These are phyloP conservation scores for Callorhinus ursinus DNA, from an alignment of 2,113 vertebrate species.

Conservation along the genomic window DNA sequence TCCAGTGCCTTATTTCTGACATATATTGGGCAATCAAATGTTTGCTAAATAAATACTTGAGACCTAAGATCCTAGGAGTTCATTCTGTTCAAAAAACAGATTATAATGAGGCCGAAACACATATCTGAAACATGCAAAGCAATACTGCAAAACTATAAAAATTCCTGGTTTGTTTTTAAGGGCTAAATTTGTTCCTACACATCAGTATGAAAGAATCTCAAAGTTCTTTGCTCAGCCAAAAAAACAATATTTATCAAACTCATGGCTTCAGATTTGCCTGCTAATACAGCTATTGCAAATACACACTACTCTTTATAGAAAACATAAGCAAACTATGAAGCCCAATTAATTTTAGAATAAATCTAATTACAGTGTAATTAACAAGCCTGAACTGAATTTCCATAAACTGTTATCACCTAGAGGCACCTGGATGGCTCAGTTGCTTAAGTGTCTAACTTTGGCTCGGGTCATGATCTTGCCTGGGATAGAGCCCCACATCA, in stretches of 20 bases:
- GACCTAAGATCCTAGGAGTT: constrained; percentile 41
- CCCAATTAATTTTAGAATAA: constrained; percentile 27
- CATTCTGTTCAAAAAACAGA: constrained; percentile 52
- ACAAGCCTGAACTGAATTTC: not conserved
- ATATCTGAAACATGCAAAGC: constrained; percentile 61
- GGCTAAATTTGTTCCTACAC: constrained; percentile 71
- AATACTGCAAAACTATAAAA: constrained; percentile 46
- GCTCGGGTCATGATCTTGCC: not conserved
- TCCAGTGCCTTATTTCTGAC: not conserved
- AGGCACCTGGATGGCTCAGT: not conserved
- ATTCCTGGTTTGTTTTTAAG: constrained; percentile 69
- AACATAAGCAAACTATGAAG: constrained; percentile 24
- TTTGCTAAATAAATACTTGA: constrained; percentile 52
- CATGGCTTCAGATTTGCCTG: constrained; percentile 20
- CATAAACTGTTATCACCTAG: not conserved
- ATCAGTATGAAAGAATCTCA: constrained; percentile 77
- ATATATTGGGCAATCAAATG: not conserved
- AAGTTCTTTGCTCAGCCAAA: constrained; percentile 64
- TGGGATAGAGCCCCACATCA: not conserved
- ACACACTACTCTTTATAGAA: not conserved
- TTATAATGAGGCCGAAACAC: constrained; percentile 36
- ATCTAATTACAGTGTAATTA: not conserved
- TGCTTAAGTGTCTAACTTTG: not conserved
- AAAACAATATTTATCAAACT: constrained; percentile 55
- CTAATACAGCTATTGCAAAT: constrained; percentile 38